Conservation (phyloP, 2,113 vertebrate species). For the Cyprinodon tularosa region DNA sequence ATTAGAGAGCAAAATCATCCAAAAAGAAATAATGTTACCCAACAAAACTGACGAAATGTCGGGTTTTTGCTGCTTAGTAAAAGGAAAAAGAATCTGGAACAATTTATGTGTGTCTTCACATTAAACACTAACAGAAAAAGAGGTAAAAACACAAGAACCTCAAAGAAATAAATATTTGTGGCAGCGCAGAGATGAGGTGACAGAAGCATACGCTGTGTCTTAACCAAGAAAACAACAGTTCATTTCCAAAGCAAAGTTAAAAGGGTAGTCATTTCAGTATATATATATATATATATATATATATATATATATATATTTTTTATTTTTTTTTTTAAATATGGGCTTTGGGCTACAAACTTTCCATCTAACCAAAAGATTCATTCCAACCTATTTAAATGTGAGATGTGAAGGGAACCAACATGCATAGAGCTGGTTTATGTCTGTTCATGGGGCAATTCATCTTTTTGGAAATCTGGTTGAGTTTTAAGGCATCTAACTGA, state of each 20-base stretch:
- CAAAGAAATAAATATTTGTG: slow-evolving; percentile 51
- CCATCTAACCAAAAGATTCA: background rate
- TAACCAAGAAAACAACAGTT: slow-evolving; percentile 2
- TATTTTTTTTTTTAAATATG: background rate
- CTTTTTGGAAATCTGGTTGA: background rate
- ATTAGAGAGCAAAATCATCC: slow-evolving; percentile 34
- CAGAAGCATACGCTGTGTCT: slow-evolving; percentile 23
- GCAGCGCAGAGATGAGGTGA: slow-evolving; percentile 25
- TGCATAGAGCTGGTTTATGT: background rate
- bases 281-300: too few species aligned
- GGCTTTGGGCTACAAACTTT: background rate
- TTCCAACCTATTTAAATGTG: slow-evolving; percentile 5
- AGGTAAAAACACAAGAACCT: slow-evolving; percentile 34
- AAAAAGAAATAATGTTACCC: slow-evolving; percentile 29
- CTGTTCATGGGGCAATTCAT: background rate
- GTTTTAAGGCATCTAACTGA: background rate
- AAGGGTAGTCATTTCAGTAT: background rate
- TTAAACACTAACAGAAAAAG: slow-evolving; percentile 33
- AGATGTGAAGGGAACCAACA: background rate
- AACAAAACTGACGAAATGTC: slow-evolving; percentile 52
- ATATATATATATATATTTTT: too few species aligned
- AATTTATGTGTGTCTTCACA: slow-evolving; percentile 24
- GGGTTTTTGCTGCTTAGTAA: slow-evolving; percentile 36
- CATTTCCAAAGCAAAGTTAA: background rate
- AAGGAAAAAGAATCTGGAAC: slow-evolving; percentile 37